Evolutionary conservation across 2,113 vertebrate species (phyloP).

Genomic region (Bungarus multicinctus): DNA sequence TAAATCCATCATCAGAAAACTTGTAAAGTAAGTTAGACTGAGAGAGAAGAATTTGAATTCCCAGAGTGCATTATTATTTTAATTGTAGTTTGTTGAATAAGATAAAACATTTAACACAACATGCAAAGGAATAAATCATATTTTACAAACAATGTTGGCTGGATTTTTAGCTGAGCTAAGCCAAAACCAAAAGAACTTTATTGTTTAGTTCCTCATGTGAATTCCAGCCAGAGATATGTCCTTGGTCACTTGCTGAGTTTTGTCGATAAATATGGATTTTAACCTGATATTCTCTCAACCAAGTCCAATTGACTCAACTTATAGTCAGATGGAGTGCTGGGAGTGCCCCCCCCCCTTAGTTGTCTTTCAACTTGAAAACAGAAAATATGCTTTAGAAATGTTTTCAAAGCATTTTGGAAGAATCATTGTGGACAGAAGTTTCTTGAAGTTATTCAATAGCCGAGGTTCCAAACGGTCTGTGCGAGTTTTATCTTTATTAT

Average conservation of each 20-base stretch:
- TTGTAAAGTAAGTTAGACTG: background rate
- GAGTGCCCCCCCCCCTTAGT: background rate
- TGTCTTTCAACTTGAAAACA: background rate
- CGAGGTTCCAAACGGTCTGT: background rate
- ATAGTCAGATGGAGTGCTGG: background rate
- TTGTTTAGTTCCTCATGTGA: background rate
- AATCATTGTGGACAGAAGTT: background rate
- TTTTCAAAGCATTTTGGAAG: background rate
- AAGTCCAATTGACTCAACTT: background rate
- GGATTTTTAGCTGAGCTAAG: background rate
- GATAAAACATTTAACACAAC: background rate
- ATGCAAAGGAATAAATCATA: background rate
- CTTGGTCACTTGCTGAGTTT: background rate
- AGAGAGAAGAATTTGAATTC: background rate
- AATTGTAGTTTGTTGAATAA: background rate
- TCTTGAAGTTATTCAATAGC: background rate
- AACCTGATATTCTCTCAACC: background rate
- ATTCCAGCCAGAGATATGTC: background rate
- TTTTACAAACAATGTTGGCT: background rate
- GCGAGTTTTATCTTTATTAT: background rate
- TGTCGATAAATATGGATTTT: background rate
- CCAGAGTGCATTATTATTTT: background rate
- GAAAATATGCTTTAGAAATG: background rate
- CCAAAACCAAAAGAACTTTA: background rate
- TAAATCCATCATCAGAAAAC: background rate